Evolutionary conservation across 2,113 vertebrate genomes (phyloP).

Genomic region (Synchiropus splendidus): DNA sequence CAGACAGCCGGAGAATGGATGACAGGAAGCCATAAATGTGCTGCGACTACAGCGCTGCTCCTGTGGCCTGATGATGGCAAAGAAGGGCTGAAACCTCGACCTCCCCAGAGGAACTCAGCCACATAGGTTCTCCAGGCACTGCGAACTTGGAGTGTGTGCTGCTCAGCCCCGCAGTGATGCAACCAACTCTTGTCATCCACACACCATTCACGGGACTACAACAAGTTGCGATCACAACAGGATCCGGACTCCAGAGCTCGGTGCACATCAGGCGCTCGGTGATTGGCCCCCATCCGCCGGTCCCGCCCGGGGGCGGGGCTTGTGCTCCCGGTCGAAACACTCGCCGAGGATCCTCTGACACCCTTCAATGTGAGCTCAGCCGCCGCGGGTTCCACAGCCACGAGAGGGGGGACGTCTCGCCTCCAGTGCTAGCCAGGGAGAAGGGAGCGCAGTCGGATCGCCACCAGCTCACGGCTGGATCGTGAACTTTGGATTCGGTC

Average conservation of each 20-base stretch:
- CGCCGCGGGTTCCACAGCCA: conserved; percentile 25
- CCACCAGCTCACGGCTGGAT: conserved; percentile 42
- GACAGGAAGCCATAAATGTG: conserved; percentile 43
- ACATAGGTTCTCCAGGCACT: too few species aligned
- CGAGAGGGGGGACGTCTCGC: conserved; percentile 15
- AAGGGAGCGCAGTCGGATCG: conserved; percentile 36
- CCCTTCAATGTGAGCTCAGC: conserved; percentile 57
- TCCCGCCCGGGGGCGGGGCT: conserved; percentile 61
- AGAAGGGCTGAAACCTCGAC: too few species aligned
- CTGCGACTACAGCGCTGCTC: conserved; percentile 19
- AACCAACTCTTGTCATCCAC: too few species aligned
- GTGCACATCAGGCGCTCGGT: too few species aligned
- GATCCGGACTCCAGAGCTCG: too few species aligned
- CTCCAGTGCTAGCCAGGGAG: conserved; percentile 9
- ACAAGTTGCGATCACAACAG: too few species aligned
- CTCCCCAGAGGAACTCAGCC: too few species aligned
- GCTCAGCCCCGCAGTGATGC: too few species aligned
- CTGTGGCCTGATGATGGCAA: conserved; percentile 9
- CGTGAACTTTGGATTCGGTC: conserved; percentile 25
- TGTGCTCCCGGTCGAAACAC: conserved; percentile 57
- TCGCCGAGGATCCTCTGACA: conserved; percentile 39
- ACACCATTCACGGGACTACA: too few species aligned
- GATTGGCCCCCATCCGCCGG: conserved; percentile 35
- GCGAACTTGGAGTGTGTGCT: too few species aligned
- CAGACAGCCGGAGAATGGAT: conserved; percentile 10